Conservation (phyloP, 2,797 vertebrate genomes). For the Spinus pinus region DNA sequence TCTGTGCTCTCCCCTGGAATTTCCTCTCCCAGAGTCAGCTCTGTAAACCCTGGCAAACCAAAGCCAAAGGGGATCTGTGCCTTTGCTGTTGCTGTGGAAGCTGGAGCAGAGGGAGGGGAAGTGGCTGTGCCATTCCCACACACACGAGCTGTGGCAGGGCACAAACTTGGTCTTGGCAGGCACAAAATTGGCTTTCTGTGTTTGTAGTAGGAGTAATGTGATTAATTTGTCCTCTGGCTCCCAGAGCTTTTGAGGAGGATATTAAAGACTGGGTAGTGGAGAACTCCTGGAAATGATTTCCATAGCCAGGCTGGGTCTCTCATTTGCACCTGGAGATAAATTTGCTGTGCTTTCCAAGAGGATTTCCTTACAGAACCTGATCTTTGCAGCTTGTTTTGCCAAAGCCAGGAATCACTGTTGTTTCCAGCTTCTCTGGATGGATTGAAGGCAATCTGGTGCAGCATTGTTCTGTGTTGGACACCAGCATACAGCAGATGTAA, state of each 20-base stretch:
- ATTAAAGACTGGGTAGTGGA: not conserved
- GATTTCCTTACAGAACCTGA: not conserved
- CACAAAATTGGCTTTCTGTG: not conserved
- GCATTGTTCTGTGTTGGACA: not conserved
- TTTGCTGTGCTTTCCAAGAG: not conserved
- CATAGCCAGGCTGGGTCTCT: not conserved
- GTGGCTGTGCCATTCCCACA: not conserved
- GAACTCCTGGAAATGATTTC: not conserved
- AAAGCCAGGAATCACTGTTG: not conserved
- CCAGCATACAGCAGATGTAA: accelerated
- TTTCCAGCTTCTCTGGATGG: not conserved
- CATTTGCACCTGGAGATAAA: not conserved
- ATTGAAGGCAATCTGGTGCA: not conserved
- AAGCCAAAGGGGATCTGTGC: not conserved
- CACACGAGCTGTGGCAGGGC: not conserved
- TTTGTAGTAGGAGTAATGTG: not conserved
- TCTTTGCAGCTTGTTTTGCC: not conserved
- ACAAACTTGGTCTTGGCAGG: not conserved
- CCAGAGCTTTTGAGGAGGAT: not conserved
- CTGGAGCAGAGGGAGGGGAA: not conserved
- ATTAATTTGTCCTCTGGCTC: not conserved
- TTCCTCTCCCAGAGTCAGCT: not conserved
- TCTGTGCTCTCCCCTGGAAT: not conserved
- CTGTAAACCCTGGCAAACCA: not conserved
- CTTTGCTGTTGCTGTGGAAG: not conserved